These are phyloP conservation scores for Girardinus metallicus DNA, from an alignment of 2,797 vertebrate species.

Conservation along the genomic window DNA sequence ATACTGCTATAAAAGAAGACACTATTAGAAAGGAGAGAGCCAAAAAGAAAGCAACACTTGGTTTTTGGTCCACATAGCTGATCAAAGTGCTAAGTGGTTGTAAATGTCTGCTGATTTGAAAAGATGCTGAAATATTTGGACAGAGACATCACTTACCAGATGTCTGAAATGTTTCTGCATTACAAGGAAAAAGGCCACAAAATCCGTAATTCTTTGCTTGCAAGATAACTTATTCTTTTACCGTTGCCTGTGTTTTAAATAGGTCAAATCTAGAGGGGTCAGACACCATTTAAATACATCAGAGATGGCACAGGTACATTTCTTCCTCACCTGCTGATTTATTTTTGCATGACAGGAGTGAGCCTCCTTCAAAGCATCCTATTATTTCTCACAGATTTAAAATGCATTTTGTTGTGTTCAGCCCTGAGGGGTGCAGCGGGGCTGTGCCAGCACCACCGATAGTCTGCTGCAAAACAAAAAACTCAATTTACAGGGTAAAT, in stretches of 20 bases:
- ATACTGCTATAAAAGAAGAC: neutral
- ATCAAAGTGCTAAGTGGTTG: neutral
- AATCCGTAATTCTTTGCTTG: slow-evolving; percentile 3
- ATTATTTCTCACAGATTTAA: slow-evolving; percentile 15
- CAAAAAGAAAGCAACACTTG: neutral
- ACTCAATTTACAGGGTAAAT: slow-evolving; percentile 38
- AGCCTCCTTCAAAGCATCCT: slow-evolving; percentile 28
- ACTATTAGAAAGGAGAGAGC: neutral
- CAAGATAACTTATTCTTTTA: slow-evolving; percentile 20
- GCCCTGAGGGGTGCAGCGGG: slow-evolving; percentile 20
- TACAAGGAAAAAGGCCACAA: neutral
- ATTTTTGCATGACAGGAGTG: slow-evolving; percentile 19
- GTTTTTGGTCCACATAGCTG: neutral
- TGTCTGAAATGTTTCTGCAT: neutral
- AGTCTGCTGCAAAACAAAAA: slow-evolving; percentile 25
- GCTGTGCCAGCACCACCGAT: slow-evolving; percentile 19
- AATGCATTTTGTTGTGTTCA: slow-evolving; percentile 29
- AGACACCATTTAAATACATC: slow-evolving; percentile 19
- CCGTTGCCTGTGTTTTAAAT: slow-evolving; percentile 11
- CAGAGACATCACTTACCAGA: neutral
- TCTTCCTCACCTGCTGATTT: slow-evolving; percentile 12
- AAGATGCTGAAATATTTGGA: neutral
- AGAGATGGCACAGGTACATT: slow-evolving; percentile 14
- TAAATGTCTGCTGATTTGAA: neutral
- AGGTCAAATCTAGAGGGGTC: slow-evolving; percentile 4